A percentile compares a stretch with the other conserved stretches of the same genome.
These are phyloP conservation scores for Gambusia affinis DNA, from an alignment of 2,113 vertebrate species.

Conservation along the genomic window DNA sequence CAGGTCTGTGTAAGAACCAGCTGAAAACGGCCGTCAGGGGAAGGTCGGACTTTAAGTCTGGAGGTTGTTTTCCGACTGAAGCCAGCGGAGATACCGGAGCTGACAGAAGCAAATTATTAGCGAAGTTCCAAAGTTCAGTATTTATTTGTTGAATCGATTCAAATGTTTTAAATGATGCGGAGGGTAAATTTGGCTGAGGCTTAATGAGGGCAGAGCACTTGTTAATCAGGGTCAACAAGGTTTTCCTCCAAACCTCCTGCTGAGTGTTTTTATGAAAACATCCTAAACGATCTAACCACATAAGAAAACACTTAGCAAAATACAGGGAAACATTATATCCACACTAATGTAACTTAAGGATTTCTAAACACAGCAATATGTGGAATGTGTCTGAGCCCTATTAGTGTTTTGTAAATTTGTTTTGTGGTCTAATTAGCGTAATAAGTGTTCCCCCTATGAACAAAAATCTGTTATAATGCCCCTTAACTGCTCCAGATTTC, in stretches of 20 bases:
- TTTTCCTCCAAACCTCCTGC: conserved; percentile 33
- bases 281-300: conserved; percentile 33
- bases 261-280: conserved; percentile 20
- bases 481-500: conserved; percentile 16
- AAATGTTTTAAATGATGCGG: conserved; percentile 27
- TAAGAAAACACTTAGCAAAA: conserved; percentile 41
- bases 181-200: conserved; percentile 18
- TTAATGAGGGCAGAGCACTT: conserved; percentile 31
- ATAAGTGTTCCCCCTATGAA: conserved; percentile 15
- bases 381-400: conserved; percentile 57
- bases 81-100: conserved; percentile 17
- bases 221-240: conserved; percentile 40
- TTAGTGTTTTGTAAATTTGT: conserved; percentile 59
- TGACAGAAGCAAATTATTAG: conserved; percentile 28
- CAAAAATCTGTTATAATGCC: conserved; percentile 12
- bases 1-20: conserved; percentile 53
- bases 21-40: conserved; percentile 52
- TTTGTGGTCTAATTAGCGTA: conserved; percentile 60
- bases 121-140: conserved; percentile 43
- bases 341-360: conserved; percentile 28
- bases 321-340: neutral
- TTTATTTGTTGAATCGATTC: conserved; percentile 20
- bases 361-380: conserved; percentile 54
- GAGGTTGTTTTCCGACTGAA: conserved; percentile 36
- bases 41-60: conserved; percentile 44